Percentiles rank a stretch among this genome's conserved stretches.
These are phyloP conservation scores for Nothura maculosa DNA, from an alignment of 2,797 vertebrate genomes.

Conservation along the genomic window DNA sequence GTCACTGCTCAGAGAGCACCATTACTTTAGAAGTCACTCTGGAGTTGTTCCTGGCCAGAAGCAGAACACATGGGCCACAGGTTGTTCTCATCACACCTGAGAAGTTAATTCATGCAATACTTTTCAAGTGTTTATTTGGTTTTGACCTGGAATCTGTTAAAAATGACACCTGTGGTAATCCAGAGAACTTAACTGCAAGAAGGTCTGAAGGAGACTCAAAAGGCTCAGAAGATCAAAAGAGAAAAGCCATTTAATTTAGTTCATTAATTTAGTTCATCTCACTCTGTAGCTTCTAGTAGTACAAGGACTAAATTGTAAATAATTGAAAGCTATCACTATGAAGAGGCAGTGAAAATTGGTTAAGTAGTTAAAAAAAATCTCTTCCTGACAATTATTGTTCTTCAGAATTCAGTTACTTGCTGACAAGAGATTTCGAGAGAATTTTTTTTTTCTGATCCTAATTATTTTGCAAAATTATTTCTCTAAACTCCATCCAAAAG, in stretches of 20 bases:
- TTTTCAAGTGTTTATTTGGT: not conserved
- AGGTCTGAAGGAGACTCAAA: not conserved
- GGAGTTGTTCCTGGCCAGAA: not conserved
- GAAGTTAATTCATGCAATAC: not conserved
- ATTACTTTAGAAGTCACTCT: not conserved
- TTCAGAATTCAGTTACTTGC: not conserved
- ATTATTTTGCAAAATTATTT: slow-evolving; percentile 10
- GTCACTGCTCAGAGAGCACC: not conserved
- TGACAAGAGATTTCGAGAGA: not conserved
- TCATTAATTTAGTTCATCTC: not conserved
- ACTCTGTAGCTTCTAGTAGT: not conserved
- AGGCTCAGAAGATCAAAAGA: not conserved
- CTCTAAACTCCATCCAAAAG: not conserved
- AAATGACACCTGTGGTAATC: accelerated
- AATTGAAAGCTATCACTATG: slow-evolving; percentile 13
- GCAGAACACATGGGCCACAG: not conserved
- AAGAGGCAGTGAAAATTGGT: slow-evolving; percentile 20
- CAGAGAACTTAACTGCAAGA: not conserved
- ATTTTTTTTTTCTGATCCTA: not conserved
- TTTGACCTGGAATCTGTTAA: not conserved
- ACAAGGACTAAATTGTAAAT: not conserved
- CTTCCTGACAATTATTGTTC: not conserved
- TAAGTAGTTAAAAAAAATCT: not conserved
- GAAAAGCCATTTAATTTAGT: not conserved
- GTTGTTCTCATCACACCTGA: not conserved